A percentile compares a stretch with the other conserved stretches of the same genome.
phyloP scores from a whole-genome alignment of 2,113 vertebrate species.

The Capreolus pygargus region DNA sequence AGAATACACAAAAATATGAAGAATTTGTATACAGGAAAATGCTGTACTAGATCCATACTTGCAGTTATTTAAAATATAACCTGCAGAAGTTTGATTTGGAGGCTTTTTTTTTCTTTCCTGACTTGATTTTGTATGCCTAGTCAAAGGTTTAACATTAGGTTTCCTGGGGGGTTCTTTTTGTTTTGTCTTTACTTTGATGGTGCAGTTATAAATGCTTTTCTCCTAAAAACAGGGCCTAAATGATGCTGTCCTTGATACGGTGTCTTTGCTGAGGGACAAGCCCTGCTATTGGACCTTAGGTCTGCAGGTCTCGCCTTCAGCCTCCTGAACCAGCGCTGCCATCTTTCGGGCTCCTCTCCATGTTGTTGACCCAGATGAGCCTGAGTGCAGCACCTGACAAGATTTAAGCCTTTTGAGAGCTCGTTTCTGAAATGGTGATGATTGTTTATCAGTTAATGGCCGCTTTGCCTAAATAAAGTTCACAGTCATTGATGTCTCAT shows the following conservation, averaged over 20 bases:
- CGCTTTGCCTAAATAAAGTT: constrained; percentile 19
- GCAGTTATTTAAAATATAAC: background rate
- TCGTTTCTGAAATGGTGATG: background rate
- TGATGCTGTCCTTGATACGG: background rate
- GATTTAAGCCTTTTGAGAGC: background rate
- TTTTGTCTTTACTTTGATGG: background rate
- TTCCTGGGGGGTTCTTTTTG: background rate
- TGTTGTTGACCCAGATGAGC: background rate
- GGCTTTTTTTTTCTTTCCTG: background rate
- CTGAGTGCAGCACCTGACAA: background rate
- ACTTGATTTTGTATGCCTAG: background rate
- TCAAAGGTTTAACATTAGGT: background rate
- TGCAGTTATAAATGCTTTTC: background rate
- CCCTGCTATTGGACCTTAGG: background rate
- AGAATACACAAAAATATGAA: background rate
- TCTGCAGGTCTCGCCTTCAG: background rate
- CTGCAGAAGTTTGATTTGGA: background rate
- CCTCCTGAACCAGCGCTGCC: background rate
- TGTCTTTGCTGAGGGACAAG: background rate
- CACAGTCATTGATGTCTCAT: background rate
- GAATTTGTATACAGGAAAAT: background rate
- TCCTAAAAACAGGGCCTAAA: background rate
- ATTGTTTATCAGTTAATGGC: background rate
- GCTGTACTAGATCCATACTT: background rate
- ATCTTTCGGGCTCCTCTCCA: background rate